Evolutionary conservation across 2,797 vertebrate species (phyloP), one percentile per base, ranked within the genome.

Genomic region (Dicrostonyx torquatus): DNA sequence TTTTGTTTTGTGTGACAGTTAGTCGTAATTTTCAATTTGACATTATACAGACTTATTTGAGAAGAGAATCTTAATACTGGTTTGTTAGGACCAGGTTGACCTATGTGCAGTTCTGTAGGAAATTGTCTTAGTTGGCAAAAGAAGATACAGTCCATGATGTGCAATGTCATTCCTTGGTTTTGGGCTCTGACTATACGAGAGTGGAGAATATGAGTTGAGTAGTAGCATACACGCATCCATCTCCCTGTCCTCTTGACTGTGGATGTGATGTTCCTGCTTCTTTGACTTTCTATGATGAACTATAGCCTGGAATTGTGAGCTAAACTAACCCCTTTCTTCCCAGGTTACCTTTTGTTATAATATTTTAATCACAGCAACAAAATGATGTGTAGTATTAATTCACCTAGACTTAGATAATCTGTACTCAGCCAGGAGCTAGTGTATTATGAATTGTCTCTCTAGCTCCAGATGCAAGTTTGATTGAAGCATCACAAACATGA

Each of bases 1-100:
- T 87, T 91, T 93, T 50, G 77, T 11, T 92, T 88, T 55, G 29
- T 60, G 64, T 87, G 53, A 31, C 76, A 55, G 55, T 31, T 83
- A 62, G 37, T 85, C 70, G 37, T 70, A 70, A 70, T 50, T 53
- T 14, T 85, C 13, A n/a, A 3, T n/a, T 53, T 37, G 34, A 26
- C 64, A 85, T 50, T 70, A 15, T 26, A 9, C 15, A 37, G 20
- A 70, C 9, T 68, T 50, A 17, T 7, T 24, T 26, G 22, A 34
- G n/a, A 85, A 50, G 62, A 68, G 6, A 66, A 6, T 68, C 62
- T 85, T 50, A 37, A n/a, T n/a, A 43, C 50, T 50, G 14, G 45
- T 7, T 85, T n/a, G 22, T n/a, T 48, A 50, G 2, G 43, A 48
- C n/a, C 17, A 34, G 31, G 18, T 84, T 82, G 6, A 15, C 4